These are phyloP conservation scores for Porphyrio hochstetteri DNA, from an alignment of 2,113 vertebrate genomes.

Conservation along the genomic window DNA sequence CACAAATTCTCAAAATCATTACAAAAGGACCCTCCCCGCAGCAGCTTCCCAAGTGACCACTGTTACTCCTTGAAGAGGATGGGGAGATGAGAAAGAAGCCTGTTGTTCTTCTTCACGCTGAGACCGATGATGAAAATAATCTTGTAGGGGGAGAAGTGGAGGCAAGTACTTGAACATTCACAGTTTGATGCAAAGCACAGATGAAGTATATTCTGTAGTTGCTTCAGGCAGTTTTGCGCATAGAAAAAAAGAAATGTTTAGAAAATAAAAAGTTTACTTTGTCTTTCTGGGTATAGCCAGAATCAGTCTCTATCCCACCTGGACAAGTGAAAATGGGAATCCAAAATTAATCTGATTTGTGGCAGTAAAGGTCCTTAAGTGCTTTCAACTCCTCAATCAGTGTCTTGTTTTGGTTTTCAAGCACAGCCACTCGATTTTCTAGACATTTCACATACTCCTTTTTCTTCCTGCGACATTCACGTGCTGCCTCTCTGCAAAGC, in stretches of 20 bases:
- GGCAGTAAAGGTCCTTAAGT: constrained; percentile 99
- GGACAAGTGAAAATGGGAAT: constrained; percentile 66
- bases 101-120: constrained; percentile 72
- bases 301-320: constrained; percentile 85
- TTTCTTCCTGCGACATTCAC: constrained; percentile 98
- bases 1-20: constrained; percentile 67
- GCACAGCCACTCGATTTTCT: constrained; percentile 98
- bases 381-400: constrained; percentile 99
- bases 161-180: constrained; percentile 83
- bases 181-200: constrained; percentile 87
- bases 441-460: constrained; percentile 99
- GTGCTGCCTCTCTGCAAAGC: constrained; percentile 91
- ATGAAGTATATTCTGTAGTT: constrained; percentile 83
- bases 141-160: constrained; percentile 75
- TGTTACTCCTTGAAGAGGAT: constrained; percentile 69
- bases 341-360: constrained; percentile 95
- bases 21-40: constrained; percentile 48
- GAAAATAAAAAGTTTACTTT: constrained; percentile 86
- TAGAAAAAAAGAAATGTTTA: constrained; percentile 88
- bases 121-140: constrained; percentile 69
- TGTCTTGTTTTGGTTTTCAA: constrained; percentile 99
- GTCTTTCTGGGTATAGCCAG: constrained; percentile 79
- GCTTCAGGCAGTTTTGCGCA: constrained; percentile 88
- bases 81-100: constrained; percentile 58
- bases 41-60: constrained; percentile 68